Conservation (phyloP, 2,888 invertebrate genomes). For the Brachypterus glaber region DNA sequence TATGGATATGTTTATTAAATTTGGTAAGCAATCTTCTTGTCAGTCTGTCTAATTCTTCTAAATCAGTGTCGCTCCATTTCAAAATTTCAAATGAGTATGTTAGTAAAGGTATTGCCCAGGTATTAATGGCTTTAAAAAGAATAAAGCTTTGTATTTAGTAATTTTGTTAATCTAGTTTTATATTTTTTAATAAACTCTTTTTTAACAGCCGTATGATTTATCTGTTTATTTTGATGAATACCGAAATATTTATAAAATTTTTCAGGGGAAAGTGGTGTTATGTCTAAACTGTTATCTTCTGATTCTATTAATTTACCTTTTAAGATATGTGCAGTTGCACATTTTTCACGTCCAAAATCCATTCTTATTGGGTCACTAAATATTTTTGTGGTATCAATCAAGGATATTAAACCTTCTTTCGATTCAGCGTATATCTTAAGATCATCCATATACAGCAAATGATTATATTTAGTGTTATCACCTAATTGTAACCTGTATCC, state of each 20-base stretch:
- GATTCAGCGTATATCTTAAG: too few relatives aligned
- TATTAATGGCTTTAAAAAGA: slow-evolving; percentile 5
- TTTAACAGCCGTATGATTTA: slow-evolving; percentile 4
- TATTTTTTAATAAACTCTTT: background rate
- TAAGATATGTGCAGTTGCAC: too few relatives aligned
- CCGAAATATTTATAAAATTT: slow-evolving; percentile 7
- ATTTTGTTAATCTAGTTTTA: background rate
- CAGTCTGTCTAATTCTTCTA: slow-evolving; percentile 2
- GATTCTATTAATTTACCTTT: too few relatives aligned
- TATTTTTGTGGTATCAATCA: too few relatives aligned
- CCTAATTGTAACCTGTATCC: too few relatives aligned
- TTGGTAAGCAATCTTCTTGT: background rate
- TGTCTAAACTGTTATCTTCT: too few relatives aligned
- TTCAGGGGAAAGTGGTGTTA: too few relatives aligned
- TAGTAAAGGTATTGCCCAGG: background rate
- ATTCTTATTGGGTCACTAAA: too few relatives aligned
- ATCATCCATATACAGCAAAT: too few relatives aligned
- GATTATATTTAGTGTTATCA: too few relatives aligned
- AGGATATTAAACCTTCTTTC: too few relatives aligned
- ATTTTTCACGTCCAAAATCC: too few relatives aligned
- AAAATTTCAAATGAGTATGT: slow-evolving; percentile 7
- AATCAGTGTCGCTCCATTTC: slow-evolving; percentile 3
- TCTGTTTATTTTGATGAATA: background rate
- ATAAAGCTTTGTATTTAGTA: background rate
- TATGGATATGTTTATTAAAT: background rate